phyloP scores from a whole-genome alignment of 2,113 vertebrate genomes.

The Australoheros scitulus region DNA sequence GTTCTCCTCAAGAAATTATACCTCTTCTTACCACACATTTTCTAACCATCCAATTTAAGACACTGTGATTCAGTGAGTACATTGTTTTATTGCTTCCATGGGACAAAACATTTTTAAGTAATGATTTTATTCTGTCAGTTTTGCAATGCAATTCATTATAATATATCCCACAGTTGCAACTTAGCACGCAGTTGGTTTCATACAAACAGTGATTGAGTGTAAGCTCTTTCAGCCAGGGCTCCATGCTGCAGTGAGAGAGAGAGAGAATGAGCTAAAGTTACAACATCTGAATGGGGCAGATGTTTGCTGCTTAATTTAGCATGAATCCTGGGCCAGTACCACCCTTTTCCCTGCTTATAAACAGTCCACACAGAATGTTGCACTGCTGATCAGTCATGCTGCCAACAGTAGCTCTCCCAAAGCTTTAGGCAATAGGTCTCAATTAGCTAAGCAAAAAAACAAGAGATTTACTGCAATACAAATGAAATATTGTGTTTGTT shows the following conservation, averaged over 20 bases:
- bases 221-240: slow-evolving; percentile 43
- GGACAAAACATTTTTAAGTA: slow-evolving; percentile 1
- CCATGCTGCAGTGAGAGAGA: slow-evolving; percentile 10
- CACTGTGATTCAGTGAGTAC: background rate
- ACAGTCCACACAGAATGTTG: slow-evolving; percentile 30
- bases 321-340: slow-evolving; percentile 45
- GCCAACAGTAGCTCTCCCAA: slow-evolving; percentile 32
- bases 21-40: slow-evolving; percentile 11
- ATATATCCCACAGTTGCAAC: slow-evolving; percentile 2
- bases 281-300: slow-evolving; percentile 59
- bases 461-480: slow-evolving; percentile 22
- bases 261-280: slow-evolving; percentile 21
- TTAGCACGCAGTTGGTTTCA: slow-evolving; percentile 1
- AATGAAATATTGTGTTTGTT: background rate
- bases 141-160: slow-evolving; percentile 3
- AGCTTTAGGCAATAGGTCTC: slow-evolving; percentile 53
- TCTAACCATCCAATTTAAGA: slow-evolving; percentile 4
- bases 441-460: slow-evolving; percentile 51
- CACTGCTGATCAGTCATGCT: slow-evolving; percentile 46
- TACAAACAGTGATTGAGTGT: slow-evolving; percentile 17
- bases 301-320: slow-evolving; percentile 70
- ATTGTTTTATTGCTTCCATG: background rate
- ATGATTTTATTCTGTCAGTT: slow-evolving; percentile 33
- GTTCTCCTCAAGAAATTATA: background rate
- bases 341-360: slow-evolving; percentile 41